Evolutionary conservation across 2,797 vertebrate genomes (phyloP).

Genomic region (Peromyscus eremicus): DNA sequence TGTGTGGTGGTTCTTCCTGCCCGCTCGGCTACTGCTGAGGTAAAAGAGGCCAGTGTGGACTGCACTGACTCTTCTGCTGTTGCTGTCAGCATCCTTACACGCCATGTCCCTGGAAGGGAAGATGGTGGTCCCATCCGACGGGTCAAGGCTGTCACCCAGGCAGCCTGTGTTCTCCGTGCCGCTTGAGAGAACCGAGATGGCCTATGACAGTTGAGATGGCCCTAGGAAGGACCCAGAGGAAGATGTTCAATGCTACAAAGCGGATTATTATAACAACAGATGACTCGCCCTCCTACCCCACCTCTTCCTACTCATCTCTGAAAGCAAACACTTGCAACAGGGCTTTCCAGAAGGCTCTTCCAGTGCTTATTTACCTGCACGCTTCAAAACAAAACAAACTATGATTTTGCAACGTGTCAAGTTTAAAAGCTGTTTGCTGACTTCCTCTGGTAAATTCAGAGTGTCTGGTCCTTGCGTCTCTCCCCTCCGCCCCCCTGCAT

Average conservation of each 20-base stretch:
- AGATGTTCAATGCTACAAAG: neutral
- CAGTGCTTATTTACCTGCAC: neutral
- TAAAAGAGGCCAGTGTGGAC: neutral
- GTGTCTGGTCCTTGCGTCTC: neutral
- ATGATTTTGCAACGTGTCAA: neutral
- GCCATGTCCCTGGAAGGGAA: neutral
- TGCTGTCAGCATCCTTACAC: neutral
- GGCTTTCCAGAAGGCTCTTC: neutral
- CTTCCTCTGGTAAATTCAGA: neutral
- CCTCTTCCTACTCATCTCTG: neutral
- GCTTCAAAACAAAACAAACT: neutral
- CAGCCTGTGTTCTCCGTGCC: no score
- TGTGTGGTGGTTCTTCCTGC: neutral
- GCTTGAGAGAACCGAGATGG: neutral
- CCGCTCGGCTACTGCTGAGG: neutral
- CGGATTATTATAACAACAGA: neutral
- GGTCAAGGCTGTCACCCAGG: rapidly evolving
- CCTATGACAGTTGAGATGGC: neutral
- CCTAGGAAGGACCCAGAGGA: neutral
- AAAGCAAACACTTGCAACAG: neutral
- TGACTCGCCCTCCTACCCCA: neutral
- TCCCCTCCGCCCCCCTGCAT: neutral
- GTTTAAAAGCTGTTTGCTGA: neutral
- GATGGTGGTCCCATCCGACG: neutral
- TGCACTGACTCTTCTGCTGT: neutral